phyloP scores from a whole-genome alignment of 2,113 vertebrate genomes.

The Mastomys coucha region DNA sequence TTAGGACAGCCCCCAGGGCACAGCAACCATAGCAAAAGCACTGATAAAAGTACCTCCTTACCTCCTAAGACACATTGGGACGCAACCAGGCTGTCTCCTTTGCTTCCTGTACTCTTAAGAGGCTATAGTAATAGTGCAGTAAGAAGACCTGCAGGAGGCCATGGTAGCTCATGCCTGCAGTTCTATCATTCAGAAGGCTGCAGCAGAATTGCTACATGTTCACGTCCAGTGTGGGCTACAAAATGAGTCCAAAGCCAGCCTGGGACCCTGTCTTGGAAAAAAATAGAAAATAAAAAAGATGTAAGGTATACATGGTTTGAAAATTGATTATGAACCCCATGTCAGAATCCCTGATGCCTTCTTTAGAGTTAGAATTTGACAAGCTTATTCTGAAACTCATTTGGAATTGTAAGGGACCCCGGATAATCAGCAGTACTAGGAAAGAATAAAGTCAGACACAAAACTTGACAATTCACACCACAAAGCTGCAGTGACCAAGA shows the following conservation, averaged over 20 bases:
- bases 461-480: neutral
- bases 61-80: neutral
- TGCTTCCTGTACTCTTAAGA: neutral
- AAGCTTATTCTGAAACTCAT: conserved; percentile 44
- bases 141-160: neutral
- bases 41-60: neutral
- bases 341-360: conserved; percentile 24
- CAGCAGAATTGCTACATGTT: neutral
- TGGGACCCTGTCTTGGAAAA: neutral
- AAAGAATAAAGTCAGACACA: conserved; percentile 25
- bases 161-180: neutral
- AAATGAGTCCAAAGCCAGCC: neutral
- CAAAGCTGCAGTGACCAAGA: neutral
- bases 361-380: conserved; percentile 57
- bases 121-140: neutral
- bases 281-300: neutral
- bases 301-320: neutral
- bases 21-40: neutral
- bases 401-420: neutral
- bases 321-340: neutral
- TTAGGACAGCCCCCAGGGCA: neutral
- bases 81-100: neutral
- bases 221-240: neutral
- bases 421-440: conserved; percentile 1
- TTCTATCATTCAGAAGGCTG: neutral